Evolutionary conservation across 2,888 invertebrate species (phyloP).

Genomic region (Habroteleia sp.): DNA sequence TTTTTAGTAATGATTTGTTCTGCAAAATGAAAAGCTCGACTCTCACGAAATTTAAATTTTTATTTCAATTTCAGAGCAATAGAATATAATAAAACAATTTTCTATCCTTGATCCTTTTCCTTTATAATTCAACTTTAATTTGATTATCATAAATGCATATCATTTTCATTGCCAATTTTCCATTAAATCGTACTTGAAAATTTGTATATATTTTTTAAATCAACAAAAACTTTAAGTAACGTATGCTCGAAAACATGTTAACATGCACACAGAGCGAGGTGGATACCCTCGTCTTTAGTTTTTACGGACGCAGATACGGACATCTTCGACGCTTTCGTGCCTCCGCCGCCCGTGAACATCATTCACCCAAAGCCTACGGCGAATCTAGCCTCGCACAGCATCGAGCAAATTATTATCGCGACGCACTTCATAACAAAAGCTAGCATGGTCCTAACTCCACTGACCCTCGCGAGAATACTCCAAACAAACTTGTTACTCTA

Average conservation of each 20-base stretch:
- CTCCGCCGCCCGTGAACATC: slow-evolving; percentile 87
- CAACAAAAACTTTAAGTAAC: too few relatives aligned
- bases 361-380: slow-evolving; percentile 85
- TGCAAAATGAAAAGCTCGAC: too few relatives aligned
- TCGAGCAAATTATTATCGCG: slow-evolving; percentile 68
- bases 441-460: slow-evolving; percentile 34
- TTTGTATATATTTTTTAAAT: too few relatives aligned
- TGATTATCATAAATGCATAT: too few relatives aligned
- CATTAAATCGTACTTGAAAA: too few relatives aligned
- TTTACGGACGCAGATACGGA: slow-evolving; percentile 83
- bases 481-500: slow-evolving; percentile 47
- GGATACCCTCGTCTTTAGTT: slow-evolving; percentile 86
- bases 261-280: slow-evolving; percentile 82
- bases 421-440: slow-evolving; percentile 70
- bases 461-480: slow-evolving; percentile 46
- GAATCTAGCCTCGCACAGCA: slow-evolving; percentile 72
- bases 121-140: too few relatives aligned
- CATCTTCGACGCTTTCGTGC: slow-evolving; percentile 85
- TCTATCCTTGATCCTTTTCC: too few relatives aligned
- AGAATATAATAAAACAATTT: too few relatives aligned
- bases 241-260: slow-evolving; percentile 3
- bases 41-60: too few relatives aligned
- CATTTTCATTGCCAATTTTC: too few relatives aligned
- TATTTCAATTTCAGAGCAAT: too few relatives aligned
- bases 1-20: too few relatives aligned